Base-by-base conservation (phyloP, 1,140 invertebrate species). In the Drosophila parvula region DNA sequence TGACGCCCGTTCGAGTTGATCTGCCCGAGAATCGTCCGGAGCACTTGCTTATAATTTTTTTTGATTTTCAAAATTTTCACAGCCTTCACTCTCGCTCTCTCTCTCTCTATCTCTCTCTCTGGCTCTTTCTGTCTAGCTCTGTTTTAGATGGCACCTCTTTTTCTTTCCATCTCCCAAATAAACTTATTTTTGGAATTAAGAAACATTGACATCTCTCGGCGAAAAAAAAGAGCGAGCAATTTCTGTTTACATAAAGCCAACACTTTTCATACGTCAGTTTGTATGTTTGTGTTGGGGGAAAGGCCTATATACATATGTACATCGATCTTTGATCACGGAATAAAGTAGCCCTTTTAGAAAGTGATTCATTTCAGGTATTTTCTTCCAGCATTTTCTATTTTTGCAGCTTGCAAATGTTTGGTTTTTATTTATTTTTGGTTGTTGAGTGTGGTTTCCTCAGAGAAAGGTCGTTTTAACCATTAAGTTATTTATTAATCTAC, bases 151-250 rank as follows among this genome's bases (percentile, higher is more conserved):
- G 45, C 58, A 60, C 76, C 69, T 77, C 64, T 78, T 78, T 53
- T 65, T 65, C 71, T 76, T 9, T 53, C 50, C 62, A 76, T 76
- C 74, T 76, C 74, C 62, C 61, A 51, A 78, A 86, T 75, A 64
- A 65, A 91, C 78, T 91, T 92, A 92, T 92, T 91, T 92, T 91
- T 92, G 91, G 91, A 91, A 91, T 81, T 75, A 90, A 82, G 55
- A 82, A 84, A 83, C 74, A 75, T 86, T 80, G 45, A 60, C 60
- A 88, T 86, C 78, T 86, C 85, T 85, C 78, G 57, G 51, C 51
- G 51, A 57, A 60, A 82, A 82, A 56, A 47, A 88, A 89, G 83
- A 88, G 83, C 77, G 78, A 48, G 51, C 53, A 45, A 59, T 73
- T 73, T 90, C 58, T 64, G 61, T 67, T 81, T 76, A 78, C 79